Evolutionary conservation across 2,888 invertebrate genomes (phyloP).

Genomic region (Cryptocephalus primarius): DNA sequence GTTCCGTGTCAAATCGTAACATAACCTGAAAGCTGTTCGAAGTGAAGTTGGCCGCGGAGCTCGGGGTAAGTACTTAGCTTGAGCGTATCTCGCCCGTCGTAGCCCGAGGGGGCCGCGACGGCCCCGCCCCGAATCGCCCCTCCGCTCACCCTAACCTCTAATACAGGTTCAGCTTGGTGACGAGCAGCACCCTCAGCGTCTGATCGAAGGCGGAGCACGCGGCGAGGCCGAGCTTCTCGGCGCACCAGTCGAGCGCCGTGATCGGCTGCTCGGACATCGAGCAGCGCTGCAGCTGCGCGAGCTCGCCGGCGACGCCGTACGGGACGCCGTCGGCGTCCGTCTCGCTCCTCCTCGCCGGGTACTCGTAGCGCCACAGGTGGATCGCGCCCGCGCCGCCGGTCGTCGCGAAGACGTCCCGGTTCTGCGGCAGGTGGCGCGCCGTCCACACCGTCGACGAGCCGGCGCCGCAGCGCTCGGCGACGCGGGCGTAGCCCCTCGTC

Average conservation of each 20-base stretch:
- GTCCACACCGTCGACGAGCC: constrained; percentile 78
- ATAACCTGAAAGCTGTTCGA: too few relatives aligned
- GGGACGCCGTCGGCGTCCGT: constrained; percentile 61
- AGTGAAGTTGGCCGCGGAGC: too few relatives aligned
- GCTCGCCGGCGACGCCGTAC: constrained; percentile 64
- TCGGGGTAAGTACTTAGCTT: too few relatives aligned
- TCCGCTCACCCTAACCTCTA: constrained; percentile 27
- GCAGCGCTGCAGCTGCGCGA: constrained; percentile 68
- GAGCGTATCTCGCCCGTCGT: too few relatives aligned
- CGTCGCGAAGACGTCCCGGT: constrained; percentile 84
- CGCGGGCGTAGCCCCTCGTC: constrained; percentile 71
- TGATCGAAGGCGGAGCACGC: constrained; percentile 91
- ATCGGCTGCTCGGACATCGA: constrained; percentile 81
- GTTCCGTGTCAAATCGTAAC: too few relatives aligned
- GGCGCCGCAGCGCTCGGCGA: constrained; percentile 41
- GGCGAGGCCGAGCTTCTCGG: constrained; percentile 78
- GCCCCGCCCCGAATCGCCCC: too few relatives aligned
- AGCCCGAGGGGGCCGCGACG: too few relatives aligned
- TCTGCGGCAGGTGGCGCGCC: constrained; percentile 82
- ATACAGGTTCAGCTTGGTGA: constrained; percentile 75
- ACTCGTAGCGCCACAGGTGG: constrained; percentile 66
- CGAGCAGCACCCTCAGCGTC: constrained; percentile 71
- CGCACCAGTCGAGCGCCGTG: constrained; percentile 83
- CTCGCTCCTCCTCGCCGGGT: constrained; percentile 65
- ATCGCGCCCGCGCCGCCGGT: constrained; percentile 85